These are phyloP conservation scores for Adelognathus sp. DNA, from an alignment of 2,888 invertebrate species.

Conservation along the genomic window DNA sequence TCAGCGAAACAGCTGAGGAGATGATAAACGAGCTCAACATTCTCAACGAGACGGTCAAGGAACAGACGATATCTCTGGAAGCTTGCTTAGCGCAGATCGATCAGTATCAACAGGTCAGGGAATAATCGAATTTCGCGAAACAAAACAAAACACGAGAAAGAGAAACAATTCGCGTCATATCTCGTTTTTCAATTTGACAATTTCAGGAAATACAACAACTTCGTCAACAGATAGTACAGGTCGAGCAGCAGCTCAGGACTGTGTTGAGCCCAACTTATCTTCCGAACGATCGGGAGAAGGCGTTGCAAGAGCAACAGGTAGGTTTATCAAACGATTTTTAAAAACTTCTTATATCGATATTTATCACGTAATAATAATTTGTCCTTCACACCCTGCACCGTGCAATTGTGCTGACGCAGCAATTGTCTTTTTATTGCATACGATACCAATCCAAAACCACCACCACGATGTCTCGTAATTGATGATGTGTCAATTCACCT, in stretches of 20 bases:
- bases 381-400: conserved; percentile 70
- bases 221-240: conserved; percentile 91
- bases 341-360: no score
- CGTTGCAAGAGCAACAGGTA: conserved; percentile 94
- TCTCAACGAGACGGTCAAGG: conserved; percentile 84
- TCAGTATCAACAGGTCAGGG: conserved; percentile 88
- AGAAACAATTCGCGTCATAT: conserved; percentile 29
- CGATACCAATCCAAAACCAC: conserved; percentile 78
- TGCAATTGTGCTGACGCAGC: conserved; percentile 70
- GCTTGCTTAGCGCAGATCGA: conserved; percentile 93
- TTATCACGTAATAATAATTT: no score
- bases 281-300: conserved; percentile 91
- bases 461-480: conserved; percentile 69
- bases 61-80: conserved; percentile 87
- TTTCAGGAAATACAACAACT: conserved; percentile 90
- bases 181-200: conserved; percentile 20
- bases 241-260: conserved; percentile 93
- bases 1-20: conserved; percentile 88
- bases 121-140: background rate
- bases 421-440: conserved; percentile 72
- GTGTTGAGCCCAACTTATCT: conserved; percentile 92
- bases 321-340: conserved; percentile 78
- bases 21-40: conserved; percentile 87
- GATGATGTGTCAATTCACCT: background rate
- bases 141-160: background rate